Conservation (phyloP, 1,140 invertebrate species). For the Lineus longissimus region DNA sequence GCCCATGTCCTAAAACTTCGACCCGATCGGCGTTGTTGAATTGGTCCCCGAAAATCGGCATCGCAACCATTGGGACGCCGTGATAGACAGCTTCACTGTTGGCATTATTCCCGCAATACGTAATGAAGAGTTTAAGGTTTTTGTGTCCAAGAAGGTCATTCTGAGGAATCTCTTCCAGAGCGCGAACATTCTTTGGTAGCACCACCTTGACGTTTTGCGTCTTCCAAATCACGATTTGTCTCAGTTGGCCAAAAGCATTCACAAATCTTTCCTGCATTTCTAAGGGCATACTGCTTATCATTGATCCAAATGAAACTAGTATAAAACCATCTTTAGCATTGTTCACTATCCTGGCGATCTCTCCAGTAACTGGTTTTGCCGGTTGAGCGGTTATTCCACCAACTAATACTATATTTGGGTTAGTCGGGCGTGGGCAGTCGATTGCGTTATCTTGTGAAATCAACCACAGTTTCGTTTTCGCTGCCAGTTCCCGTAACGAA, state of each 20-base stretch:
- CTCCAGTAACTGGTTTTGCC: not conserved
- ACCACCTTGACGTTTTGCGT: not conserved
- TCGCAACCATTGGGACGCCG: not conserved
- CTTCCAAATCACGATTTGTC: not conserved
- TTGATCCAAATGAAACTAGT: not conserved
- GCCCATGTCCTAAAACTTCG: not conserved
- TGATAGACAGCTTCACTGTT: not conserved
- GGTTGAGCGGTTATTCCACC: not conserved
- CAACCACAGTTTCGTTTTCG: not conserved
- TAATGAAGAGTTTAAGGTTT: not conserved
- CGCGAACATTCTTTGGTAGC: not conserved
- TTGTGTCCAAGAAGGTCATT: not conserved
- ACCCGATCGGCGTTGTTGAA: conserved; percentile 1
- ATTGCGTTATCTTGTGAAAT: not conserved
- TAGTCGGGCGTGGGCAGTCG: not conserved
- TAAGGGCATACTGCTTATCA: not conserved
- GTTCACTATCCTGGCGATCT: not conserved
- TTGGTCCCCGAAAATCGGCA: not conserved
- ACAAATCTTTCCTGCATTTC: not conserved
- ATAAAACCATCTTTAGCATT: not conserved
- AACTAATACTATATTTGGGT: not conserved
- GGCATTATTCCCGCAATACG: not conserved
- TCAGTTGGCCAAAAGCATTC: not conserved
- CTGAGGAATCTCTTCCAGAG: not conserved
- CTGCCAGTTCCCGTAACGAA: not conserved